A percentile compares a stretch with the other conserved stretches of the same genome.
phyloP scores from a whole-genome alignment of 2,113 vertebrate species.

The Hystrix brachyura region DNA sequence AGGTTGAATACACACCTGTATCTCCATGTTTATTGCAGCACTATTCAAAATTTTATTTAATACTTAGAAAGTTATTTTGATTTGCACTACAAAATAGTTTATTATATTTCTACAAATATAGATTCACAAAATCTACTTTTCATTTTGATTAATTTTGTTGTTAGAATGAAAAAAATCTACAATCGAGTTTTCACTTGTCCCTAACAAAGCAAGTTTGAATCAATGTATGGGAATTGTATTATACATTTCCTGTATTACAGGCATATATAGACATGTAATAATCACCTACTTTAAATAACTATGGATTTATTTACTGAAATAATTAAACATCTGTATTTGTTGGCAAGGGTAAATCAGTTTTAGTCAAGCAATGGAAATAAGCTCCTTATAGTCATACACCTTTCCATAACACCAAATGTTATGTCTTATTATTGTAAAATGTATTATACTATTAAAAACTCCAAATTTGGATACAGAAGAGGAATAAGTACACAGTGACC shows the following conservation, averaged over 20 bases:
- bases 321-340: background rate
- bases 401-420: background rate
- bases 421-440: background rate
- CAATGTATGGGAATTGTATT: slow-evolving; percentile 19
- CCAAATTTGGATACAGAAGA: background rate
- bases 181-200: background rate
- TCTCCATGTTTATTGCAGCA: too few species aligned
- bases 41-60: background rate
- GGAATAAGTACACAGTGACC: background rate
- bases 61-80: background rate
- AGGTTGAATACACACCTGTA: background rate
- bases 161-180: background rate
- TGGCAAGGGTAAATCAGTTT: background rate
- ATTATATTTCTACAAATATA: background rate
- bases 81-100: background rate
- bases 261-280: background rate
- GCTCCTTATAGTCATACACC: background rate
- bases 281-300: slow-evolving; percentile 21
- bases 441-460: background rate
- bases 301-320: background rate
- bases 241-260: background rate
- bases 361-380: slow-evolving; percentile 2
- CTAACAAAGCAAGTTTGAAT: slow-evolving; percentile 1
- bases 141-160: background rate
- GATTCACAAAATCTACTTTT: background rate